Percentiles rank a stretch among this genome's conserved stretches.
phyloP scores from a whole-genome alignment of 2,888 invertebrate genomes.

The Hesperia comma region DNA sequence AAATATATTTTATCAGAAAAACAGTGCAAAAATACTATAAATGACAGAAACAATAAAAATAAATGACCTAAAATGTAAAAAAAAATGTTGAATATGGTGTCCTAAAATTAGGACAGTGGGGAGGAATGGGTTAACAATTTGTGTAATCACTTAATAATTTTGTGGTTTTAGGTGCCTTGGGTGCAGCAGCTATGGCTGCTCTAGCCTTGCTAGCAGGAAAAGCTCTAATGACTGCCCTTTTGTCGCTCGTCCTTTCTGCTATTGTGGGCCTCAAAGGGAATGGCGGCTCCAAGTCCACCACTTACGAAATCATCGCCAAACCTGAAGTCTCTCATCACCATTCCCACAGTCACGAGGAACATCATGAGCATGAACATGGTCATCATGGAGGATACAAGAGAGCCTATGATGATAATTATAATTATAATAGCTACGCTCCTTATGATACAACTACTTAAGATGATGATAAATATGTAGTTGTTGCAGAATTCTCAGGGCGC shows the following conservation, averaged over 20 bases:
- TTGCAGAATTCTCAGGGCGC: slow-evolving; percentile 3
- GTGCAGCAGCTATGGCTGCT: slow-evolving; percentile 89
- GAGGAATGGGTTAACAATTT: too few relatives aligned
- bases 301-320: slow-evolving; percentile 93
- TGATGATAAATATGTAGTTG: not conserved
- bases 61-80: too few relatives aligned
- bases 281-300: slow-evolving; percentile 88
- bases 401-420: slow-evolving; percentile 75
- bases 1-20: too few relatives aligned
- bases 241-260: slow-evolving; percentile 90
- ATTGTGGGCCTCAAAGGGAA: slow-evolving; percentile 90
- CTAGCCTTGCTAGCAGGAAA: slow-evolving; percentile 92
- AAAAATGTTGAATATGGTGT: too few relatives aligned
- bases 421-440: slow-evolving; percentile 75
- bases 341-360: slow-evolving; percentile 88
- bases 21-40: too few relatives aligned
- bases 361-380: slow-evolving; percentile 81
- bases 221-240: slow-evolving; percentile 91
- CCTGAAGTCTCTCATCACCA: slow-evolving; percentile 89
- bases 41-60: too few relatives aligned
- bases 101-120: too few relatives aligned
- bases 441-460: slow-evolving; percentile 62
- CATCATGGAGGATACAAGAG: slow-evolving; percentile 83
- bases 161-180: slow-evolving; percentile 83
- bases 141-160: not conserved